Evolutionary conservation across 2,797 vertebrate species (phyloP), one percentile per base, ranked within the genome.

Genomic region (Rhadinocentrus ornatus): DNA sequence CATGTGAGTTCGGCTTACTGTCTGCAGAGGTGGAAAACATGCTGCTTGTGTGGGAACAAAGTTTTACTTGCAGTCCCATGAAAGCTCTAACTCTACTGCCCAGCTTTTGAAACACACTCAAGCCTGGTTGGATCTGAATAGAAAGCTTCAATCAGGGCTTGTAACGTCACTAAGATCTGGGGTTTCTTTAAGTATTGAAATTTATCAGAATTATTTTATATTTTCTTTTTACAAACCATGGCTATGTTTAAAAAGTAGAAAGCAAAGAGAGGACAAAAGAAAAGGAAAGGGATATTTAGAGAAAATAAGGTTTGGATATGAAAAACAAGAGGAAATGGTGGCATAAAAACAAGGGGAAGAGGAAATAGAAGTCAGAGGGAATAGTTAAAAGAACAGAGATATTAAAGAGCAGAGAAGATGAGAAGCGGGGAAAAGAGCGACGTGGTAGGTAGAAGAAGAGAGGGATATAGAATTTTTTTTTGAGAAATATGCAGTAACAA

Each of bases 41-140:
- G 77, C 83, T 32, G 22, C 44, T 82, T 77, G 61, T 73, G 61
- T 41, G 1, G 58, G 62, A 80, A 60, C 76, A 83, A 83, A 77
- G 67, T 81, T 86, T 71, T 35, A 75, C 69, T 71, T 18, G 7
- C 24, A 37, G 74, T 58, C 24, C 18, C 59, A 53, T 75, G 63
- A 78, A 72, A 75, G 65, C 66, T 67, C 66, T 44, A 37, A 61
- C 57, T 72, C 26, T 20, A 67, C 59, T 58, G 71, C 63, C 56
- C 6, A 13, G 12, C 29, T 66, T 79, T 69, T 37, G 41, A 50
- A 63, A 50, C 3, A 26, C 29, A 41, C 41, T 61, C 8, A 31
- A 64, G 29, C 24, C 50, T 65, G 75, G 64, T 70, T 66, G 64
- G 34, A 74, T 77, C 65, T 74, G 62, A 76, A 65, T 18, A 27